Conservation (phyloP, 2,113 vertebrate species). For the Fulmarus glacialis region DNA sequence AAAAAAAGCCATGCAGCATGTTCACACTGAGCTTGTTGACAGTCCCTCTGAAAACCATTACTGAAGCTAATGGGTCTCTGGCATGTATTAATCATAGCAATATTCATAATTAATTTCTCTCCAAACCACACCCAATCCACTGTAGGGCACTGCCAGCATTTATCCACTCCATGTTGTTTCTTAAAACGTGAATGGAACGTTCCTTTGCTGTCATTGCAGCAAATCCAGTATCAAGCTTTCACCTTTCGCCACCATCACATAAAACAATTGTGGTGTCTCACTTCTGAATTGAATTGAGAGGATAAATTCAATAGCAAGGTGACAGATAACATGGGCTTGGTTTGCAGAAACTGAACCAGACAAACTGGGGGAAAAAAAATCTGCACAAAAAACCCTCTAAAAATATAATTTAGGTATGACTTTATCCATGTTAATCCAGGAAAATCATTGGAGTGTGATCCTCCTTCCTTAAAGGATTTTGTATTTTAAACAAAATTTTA, state of each 20-base stretch:
- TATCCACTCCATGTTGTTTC: background rate
- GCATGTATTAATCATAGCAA: background rate
- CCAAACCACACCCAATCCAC: background rate
- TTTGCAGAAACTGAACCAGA: background rate
- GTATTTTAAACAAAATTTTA: background rate
- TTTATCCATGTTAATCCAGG: background rate
- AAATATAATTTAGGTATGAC: background rate
- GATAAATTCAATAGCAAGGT: background rate
- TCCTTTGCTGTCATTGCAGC: background rate
- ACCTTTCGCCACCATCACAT: background rate
- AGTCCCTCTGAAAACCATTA: background rate
- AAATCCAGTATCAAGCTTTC: background rate
- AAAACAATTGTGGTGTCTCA: background rate
- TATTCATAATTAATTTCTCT: background rate
- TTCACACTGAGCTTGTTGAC: background rate
- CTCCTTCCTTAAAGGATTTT: background rate
- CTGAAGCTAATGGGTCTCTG: background rate
- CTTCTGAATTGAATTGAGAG: background rate
- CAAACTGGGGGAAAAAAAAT: background rate
- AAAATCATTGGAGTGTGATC: background rate
- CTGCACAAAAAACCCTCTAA: background rate
- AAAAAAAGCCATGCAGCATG: background rate
- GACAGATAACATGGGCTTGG: background rate
- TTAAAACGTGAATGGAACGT: accelerated
- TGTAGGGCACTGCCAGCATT: background rate